Conservation (phyloP, 2,888 invertebrate species). For the Calameuta filiformis region DNA sequence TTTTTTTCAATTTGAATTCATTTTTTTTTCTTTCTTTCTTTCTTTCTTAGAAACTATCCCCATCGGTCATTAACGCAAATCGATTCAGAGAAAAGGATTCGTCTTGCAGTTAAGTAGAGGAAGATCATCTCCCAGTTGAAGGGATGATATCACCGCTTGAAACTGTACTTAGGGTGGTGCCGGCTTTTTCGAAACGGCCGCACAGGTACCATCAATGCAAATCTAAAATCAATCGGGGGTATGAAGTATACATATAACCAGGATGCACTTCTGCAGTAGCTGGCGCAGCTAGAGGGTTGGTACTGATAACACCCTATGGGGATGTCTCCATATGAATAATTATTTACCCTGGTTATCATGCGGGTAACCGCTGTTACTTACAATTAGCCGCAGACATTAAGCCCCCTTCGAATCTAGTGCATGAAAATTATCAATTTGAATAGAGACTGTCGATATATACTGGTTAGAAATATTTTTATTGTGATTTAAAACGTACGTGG, state of each 20-base stretch:
- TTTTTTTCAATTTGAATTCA: neutral
- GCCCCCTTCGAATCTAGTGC: neutral
- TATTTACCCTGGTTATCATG: constrained; percentile 30
- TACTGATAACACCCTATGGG: constrained; percentile 32
- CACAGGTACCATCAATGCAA: neutral
- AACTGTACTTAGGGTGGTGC: neutral
- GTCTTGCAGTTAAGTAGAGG: neutral
- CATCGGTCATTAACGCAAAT: neutral
- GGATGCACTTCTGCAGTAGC: neutral
- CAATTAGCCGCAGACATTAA: constrained; percentile 15
- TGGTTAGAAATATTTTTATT: neutral
- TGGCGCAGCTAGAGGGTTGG: constrained; percentile 7
- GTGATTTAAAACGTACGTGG: too few species aligned
- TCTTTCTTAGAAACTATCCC: neutral
- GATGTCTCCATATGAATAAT: constrained; percentile 41
- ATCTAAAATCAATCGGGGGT: constrained; percentile 42
- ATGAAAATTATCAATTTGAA: neutral
- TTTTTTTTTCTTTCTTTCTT: neutral
- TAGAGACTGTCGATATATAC: neutral
- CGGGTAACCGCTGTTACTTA: constrained; percentile 18
- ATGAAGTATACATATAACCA: constrained; percentile 33
- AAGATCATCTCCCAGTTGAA: neutral
- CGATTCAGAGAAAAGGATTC: neutral
- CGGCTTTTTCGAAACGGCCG: neutral
- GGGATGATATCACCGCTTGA: neutral